Evolutionary conservation across 2,888 invertebrate genomes (phyloP), one percentile per base, ranked within the genome.

Genomic region (Druceiella hillmani): DNA sequence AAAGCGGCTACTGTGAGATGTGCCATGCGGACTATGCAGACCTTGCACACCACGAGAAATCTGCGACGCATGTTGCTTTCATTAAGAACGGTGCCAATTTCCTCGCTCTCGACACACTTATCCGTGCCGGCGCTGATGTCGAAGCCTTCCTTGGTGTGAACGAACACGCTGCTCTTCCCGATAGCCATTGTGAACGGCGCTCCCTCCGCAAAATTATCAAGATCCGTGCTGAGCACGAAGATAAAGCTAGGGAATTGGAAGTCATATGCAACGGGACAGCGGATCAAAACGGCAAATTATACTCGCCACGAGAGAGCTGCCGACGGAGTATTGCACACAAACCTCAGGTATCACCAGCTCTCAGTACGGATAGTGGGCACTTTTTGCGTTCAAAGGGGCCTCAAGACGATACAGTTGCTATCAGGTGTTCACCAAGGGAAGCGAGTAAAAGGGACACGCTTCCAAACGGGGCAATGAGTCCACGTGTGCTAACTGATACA

Each of bases 1-100:
- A 63, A 40, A 75, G 75, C 27, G 87, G 87, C 11, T 87, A 83
- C 55, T 87, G 87, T 66, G 86, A 87, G 64, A 82, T 88, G 60
- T 88, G 88, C 61, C 83, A 82, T 55, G 65, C 78, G 32, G 83
- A 84, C 52, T 88, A 85, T 60, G 74, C 73, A 41, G 81, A 80
- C 54, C 67, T 84, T 9, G 75, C 76, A 10, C 73, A 81, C 45
- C 88, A 88, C 55, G 66, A 86, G 12, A 79, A 81, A 47, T 83
- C 83, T 17, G 81, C 83, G 50, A 79, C 81, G 51, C 88, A 88
- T 62, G 64, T 79, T 37, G 78, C 79, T 46, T 83, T 85, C 59
- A 81, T 83, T 17, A 76, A 79, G 37, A 83, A 87, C 58, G 78
- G 81, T 51, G 75, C 76, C 47, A 86, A 87, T 61, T 88, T 83